Percentiles rank a stretch among this genome's conserved stretches.
These are phyloP conservation scores for Hirtodrosophila alboralis DNA, from an alignment of 2,888 invertebrate species.

Conservation along the genomic window DNA sequence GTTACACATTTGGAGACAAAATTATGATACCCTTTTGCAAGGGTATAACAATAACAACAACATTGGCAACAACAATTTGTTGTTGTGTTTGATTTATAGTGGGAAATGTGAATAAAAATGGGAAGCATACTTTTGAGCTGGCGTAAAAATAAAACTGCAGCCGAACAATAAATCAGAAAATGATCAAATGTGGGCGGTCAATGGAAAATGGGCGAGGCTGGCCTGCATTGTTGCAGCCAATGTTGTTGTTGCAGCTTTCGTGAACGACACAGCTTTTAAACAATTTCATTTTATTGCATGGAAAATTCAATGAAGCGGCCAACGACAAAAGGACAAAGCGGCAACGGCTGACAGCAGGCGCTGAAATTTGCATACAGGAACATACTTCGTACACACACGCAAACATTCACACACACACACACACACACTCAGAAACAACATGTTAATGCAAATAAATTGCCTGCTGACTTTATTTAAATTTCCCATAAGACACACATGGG, in stretches of 20 bases:
- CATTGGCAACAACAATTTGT: conserved; percentile 45
- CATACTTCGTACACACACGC: conserved; percentile 45
- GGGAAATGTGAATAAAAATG: conserved; percentile 61
- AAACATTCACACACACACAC: conserved; percentile 4
- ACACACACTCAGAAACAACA: conserved; percentile 56
- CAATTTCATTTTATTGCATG: conserved; percentile 75
- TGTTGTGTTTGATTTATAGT: conserved; percentile 74
- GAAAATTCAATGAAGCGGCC: conserved; percentile 78
- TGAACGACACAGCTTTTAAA: conserved; percentile 59
- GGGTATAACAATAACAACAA: conserved; percentile 31
- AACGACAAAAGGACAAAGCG: conserved; percentile 46
- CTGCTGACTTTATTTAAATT: conserved; percentile 80
- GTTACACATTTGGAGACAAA: too few relatives aligned
- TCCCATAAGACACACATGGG: conserved; percentile 72
- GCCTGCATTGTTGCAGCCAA: conserved; percentile 33
- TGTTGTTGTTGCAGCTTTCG: conserved; percentile 7
- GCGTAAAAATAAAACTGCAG: conserved; percentile 37
- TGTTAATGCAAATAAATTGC: conserved; percentile 80
- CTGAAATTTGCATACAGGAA: conserved; percentile 70
- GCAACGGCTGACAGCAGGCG: conserved; percentile 72
- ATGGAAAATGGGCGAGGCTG: conserved; percentile 48
- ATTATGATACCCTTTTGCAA: too few relatives aligned
- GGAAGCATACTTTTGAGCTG: conserved; percentile 65
- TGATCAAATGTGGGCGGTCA: conserved; percentile 61
- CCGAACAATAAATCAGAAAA: conserved; percentile 70